Evolutionary conservation across 2,797 vertebrate species (phyloP).

Genomic region (Mus caroli): DNA sequence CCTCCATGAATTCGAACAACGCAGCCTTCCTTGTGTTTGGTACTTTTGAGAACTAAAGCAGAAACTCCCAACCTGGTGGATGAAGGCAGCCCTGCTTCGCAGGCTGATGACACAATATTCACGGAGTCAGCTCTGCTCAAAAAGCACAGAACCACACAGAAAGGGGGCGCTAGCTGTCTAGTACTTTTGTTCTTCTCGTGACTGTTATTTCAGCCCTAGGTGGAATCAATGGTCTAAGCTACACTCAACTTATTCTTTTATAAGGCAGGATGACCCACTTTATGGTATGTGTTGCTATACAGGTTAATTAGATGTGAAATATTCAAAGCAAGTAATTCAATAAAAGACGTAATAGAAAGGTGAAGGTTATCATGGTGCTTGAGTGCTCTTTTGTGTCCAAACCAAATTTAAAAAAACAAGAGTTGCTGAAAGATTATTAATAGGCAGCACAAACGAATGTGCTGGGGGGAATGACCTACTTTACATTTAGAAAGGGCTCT

Average conservation of each 20-base stretch:
- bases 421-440: slow-evolving; percentile 40
- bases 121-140: neutral
- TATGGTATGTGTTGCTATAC: neutral
- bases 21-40: neutral
- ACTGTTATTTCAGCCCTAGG: slow-evolving; percentile 62
- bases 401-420: slow-evolving; percentile 20
- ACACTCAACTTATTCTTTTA: slow-evolving; percentile 22
- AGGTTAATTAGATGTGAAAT: slow-evolving; percentile 56
- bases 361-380: neutral
- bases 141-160: neutral
- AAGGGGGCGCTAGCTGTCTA: neutral
- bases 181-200: slow-evolving; percentile 40
- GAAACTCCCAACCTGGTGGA: neutral
- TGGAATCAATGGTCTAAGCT: slow-evolving; percentile 52
- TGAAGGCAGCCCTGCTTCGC: neutral
- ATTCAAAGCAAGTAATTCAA: slow-evolving; percentile 29
- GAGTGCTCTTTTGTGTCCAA: slow-evolving; percentile 23
- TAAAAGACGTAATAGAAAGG: slow-evolving; percentile 58
- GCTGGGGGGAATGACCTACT: neutral
- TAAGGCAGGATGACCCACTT: slow-evolving; percentile 58
- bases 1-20: neutral
- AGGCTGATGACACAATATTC: neutral
- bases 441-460: slow-evolving; percentile 29
- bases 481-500: slow-evolving; percentile 39
- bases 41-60: neutral